Base-by-base conservation (phyloP, 2,888 invertebrate genomes). In the Megalurothrips usitatus region DNA sequence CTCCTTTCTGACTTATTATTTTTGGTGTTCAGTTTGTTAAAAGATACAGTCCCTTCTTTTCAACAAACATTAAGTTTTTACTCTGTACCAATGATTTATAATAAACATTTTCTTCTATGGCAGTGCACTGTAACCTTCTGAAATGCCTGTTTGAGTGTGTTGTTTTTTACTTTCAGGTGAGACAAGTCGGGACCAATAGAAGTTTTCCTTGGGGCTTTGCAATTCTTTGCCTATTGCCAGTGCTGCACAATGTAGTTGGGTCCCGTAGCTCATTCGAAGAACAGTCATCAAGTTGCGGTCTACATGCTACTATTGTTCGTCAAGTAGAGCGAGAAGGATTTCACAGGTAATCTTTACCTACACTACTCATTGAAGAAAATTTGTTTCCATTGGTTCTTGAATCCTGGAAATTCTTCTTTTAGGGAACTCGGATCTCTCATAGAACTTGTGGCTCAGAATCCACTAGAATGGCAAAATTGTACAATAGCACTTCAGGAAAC, bases 271-370 rank as follows among this genome's bases (percentile, higher is more conserved):
- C 68, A 23, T 75, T 75, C 11, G 12, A 75, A 9, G 23, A 75
- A 12, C 68, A 75, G 26, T 75, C 68, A 12, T 75, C 68, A 11
- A n/a, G 68, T 8, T 82, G 84, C 82, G 85, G 84, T 68, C 81
- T 85, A 28, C 84, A 85, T 82, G 84, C 84, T 10, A 85, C 85
- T 81, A 83, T 85, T 11, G 84, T 85, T 52, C 82, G 85, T 11
- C 85, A 87, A 82, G 85, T 89, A 78, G 88, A 88, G 83, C 87
- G 88, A 83, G 87, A 88, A 84, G 89, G 89, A 80, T 89, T 88
- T 85, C 89, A 89, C 84, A 87, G 88, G 88, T 88, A 75, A 1
- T 4, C 9, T 9, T 9, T 75, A 84, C 12, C 0, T 23, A 84
- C 75, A 43, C 58, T 28, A 47, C 14, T 81, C 52, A 12, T 81